Evolutionary conservation across 2,113 vertebrate species (phyloP), one percentile per base, ranked within the genome.

Genomic region (Sapajus apella): DNA sequence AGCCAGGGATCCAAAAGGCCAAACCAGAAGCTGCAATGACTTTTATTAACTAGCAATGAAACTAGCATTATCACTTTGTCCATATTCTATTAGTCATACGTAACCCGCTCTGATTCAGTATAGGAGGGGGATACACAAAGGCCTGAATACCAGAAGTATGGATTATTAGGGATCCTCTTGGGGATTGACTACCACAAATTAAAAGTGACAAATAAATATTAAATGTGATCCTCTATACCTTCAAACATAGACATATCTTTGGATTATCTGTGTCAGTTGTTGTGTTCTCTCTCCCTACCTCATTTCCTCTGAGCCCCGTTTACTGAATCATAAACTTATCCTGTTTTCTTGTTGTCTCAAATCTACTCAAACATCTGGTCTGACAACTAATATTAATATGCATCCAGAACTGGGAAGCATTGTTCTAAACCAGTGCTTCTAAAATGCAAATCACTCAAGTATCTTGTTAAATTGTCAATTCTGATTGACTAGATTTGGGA

Each of bases 391-490:
- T 76, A 88, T 56, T 90, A 87, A 87, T 75, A 27, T 64, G 20
- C 6, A 90, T 21, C n/a, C 50, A 10, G 32, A 92, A 75, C 64
- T 93, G 55, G 95, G 40, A 93, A 86, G 35, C 56, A 64, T 68
- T 96, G 4, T 87, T 95, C 50, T 87, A 85, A 80, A 72, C 20
- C n/a, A 84, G 27, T 95, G n/a, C 17, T 94, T 82, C 77, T 79
- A 55, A 91, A 85, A 91, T 56, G 87, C 6, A 87, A 94, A 77
- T 55, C 32, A 88, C 1, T 85, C 32, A 6, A 87, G 4, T 92
- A 61, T 87, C 56, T 92, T 81, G 4, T 88, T 87, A 87, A 90
- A 96, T 37, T 83, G 16, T n/a, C 79, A 6, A 96, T 93, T 92
- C 18, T 55, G 20, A 86, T 75, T 70, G 35, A 75, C 17, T 58